Evolutionary conservation across 2,888 invertebrate species (phyloP), one percentile per base, ranked within the genome.

Genomic region (Harpalus rufipes): DNA sequence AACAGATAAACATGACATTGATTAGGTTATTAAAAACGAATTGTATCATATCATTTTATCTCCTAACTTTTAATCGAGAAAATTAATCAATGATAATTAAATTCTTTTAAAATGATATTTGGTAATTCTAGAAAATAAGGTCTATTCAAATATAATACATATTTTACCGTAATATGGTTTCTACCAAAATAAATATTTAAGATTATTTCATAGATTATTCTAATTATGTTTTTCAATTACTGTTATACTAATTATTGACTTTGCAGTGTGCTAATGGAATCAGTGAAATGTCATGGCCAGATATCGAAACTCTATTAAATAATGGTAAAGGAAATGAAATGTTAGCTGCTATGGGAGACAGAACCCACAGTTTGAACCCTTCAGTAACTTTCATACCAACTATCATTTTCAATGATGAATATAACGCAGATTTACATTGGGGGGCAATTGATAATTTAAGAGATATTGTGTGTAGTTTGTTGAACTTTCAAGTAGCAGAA

Each of bases 301-400:
- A 65, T 0, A 88, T 92, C 18, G 51, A 88, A 6, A 56, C 86
- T 0, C 92, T 92, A 85, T 86, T 88, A 12, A 86, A 86, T 5
- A 1, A 32, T 32, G 32, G 32, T 32, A 32, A 87, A 85, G 91
- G 90, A 1, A 89, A 90, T 39, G 89, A 91, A 7, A 86, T 92
- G 21, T 87, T 92, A 44, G 90, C 89, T 0, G 86, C 86, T 8
- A 87, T 90, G 65, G 92, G 92, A 1, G 88, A 90, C 59, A 89
- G 86, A 86, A 92, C 92, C 0, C 85, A 88, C 5, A 87, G 87
- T 0, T 85, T 91, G 5, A 41, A 87, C 3, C 89, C 91, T 4
- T 85, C 86, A 3, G 87, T 92, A 16, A 79, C 86, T 8, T 91
- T 90, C 85, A 90, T 92, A 0, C 92, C 92, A 7, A 90, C 92